A percentile compares a stretch with the other conserved stretches of the same genome.
Conservation (phyloP, 2,113 vertebrate genomes). For the Dendropsophus ebraccatus region DNA sequence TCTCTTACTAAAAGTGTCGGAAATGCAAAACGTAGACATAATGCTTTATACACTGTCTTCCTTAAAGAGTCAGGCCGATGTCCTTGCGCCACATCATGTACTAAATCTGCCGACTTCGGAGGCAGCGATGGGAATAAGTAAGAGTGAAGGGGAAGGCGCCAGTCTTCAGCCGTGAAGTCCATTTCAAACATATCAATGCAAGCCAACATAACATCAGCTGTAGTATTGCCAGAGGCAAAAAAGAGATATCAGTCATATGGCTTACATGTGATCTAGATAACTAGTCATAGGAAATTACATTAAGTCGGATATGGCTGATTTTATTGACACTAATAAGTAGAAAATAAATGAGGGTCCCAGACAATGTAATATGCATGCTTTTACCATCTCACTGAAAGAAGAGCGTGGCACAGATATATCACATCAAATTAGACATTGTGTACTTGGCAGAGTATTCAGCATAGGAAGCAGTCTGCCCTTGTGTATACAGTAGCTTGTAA, state of each 20-base stretch:
- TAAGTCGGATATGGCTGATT: conserved; percentile 26
- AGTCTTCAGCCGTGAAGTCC: conserved; percentile 5
- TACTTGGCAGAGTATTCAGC: not conserved
- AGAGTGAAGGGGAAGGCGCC: conserved; percentile 10
- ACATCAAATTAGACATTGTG: conserved; percentile 45
- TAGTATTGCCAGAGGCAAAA: conserved; percentile 45
- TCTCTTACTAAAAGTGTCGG: not conserved
- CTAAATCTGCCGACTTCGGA: conserved; percentile 22
- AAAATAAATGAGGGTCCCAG: conserved; percentile 38
- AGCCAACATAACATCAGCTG: conserved; percentile 23
- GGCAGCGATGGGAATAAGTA: not conserved
- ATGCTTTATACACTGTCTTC: not conserved
- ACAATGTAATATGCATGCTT: conserved; percentile 35
- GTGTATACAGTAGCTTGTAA: not conserved
- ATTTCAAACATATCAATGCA: conserved; percentile 5
- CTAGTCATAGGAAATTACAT: conserved; percentile 50
- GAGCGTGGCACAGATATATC: conserved; percentile 39
- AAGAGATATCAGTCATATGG: conserved; percentile 29
- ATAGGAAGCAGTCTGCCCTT: not conserved
- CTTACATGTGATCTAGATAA: conserved; percentile 43
- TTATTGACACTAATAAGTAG: conserved; percentile 49
- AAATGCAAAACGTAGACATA: conserved; percentile 2
- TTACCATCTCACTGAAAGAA: not conserved
- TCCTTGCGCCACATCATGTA: conserved; percentile 10
- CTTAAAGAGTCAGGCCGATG: conserved; percentile 10